Percentiles rank a stretch among this genome's conserved stretches.
These are phyloP conservation scores for Xiphophorus birchmanni DNA, from an alignment of 2,797 vertebrate species.

Conservation along the genomic window DNA sequence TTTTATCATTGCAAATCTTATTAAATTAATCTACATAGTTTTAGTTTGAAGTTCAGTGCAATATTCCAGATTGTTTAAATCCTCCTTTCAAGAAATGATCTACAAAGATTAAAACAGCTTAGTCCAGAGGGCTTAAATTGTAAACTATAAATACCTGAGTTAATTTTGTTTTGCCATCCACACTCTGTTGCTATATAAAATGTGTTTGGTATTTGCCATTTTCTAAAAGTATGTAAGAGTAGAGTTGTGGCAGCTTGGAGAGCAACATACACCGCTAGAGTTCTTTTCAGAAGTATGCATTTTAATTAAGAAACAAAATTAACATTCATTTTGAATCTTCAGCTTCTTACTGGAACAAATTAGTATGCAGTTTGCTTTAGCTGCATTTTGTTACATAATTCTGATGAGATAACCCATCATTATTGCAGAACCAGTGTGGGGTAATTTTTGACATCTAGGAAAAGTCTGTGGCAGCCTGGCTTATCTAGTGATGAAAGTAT, in stretches of 20 bases:
- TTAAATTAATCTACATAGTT: background rate
- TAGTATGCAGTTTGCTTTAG: background rate
- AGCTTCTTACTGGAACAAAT: background rate
- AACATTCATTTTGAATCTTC: background rate
- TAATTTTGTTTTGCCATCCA: background rate
- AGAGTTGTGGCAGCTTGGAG: background rate
- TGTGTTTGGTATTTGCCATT: background rate
- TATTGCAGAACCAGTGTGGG: background rate
- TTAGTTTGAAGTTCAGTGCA: background rate
- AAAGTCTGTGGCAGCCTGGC: background rate
- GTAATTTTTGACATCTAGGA: background rate
- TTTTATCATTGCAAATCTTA: no score
- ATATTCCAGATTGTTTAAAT: background rate
- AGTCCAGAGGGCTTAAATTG: background rate
- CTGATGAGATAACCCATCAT: background rate
- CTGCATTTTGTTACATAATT: background rate
- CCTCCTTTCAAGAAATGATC: background rate
- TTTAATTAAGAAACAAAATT: background rate
- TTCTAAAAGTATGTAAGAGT: no score
- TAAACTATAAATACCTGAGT: background rate
- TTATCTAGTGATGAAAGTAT: background rate
- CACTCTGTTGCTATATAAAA: background rate
- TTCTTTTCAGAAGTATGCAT: background rate
- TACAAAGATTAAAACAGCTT: background rate
- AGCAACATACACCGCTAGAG: background rate